Evolutionary conservation across 2,113 vertebrate species (phyloP).

Genomic region (Oxyruncus cristatus): DNA sequence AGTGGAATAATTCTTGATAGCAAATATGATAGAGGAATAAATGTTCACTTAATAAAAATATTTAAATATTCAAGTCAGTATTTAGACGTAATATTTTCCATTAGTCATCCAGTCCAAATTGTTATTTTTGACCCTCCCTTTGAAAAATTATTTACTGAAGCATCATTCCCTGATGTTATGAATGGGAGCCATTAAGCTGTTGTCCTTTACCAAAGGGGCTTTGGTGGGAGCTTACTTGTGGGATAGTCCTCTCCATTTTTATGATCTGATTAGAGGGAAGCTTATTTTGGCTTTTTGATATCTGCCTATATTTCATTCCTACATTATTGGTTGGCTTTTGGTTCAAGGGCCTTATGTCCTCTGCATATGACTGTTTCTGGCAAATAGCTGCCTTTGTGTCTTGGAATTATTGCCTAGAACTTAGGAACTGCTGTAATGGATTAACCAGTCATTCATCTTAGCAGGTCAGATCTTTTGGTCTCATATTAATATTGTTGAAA

Average conservation of each 20-base stretch:
- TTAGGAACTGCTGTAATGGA: background rate
- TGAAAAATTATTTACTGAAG: background rate
- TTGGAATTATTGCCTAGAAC: constrained; percentile 21
- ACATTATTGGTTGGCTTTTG: background rate
- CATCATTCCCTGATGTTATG: background rate
- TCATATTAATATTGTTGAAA: background rate
- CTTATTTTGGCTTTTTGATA: background rate
- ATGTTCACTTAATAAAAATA: background rate
- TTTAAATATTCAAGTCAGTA: background rate
- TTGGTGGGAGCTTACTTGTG: background rate
- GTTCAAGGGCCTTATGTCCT: background rate
- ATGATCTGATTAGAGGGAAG: background rate
- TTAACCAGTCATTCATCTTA: background rate
- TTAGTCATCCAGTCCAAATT: background rate
- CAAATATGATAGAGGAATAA: background rate
- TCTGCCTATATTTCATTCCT: background rate
- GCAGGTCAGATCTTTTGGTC: background rate
- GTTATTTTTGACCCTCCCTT: background rate
- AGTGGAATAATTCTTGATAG: background rate
- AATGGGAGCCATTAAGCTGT: background rate
- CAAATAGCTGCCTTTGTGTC: background rate
- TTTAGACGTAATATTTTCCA: background rate
- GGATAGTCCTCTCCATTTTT: background rate
- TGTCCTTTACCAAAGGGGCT: background rate
- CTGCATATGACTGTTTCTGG: background rate